Evolutionary conservation across 2,797 vertebrate genomes (phyloP).

Genomic region (Alfaro cultratus): DNA sequence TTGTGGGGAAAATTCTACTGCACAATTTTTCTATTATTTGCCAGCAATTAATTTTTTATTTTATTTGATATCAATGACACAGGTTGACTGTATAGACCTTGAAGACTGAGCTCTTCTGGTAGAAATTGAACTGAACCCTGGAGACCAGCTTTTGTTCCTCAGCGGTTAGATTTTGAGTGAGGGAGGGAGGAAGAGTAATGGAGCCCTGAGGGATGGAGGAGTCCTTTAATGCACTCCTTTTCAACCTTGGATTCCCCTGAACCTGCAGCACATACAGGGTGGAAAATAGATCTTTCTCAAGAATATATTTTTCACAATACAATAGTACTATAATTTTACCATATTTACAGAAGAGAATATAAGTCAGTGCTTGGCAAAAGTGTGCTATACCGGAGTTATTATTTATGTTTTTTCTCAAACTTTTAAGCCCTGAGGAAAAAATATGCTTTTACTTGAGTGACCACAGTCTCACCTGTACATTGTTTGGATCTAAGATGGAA

Average conservation of each 20-base stretch:
- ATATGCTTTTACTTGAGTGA: background rate
- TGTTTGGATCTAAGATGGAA: constrained; percentile 79
- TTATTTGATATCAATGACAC: background rate
- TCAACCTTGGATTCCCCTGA: constrained; percentile 53
- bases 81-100: constrained; percentile 76
- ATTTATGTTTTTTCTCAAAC: background rate
- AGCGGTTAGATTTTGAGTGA: constrained; percentile 78
- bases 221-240: constrained; percentile 19
- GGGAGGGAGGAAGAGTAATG: constrained; percentile 84
- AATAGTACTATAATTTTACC: background rate
- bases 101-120: constrained; percentile 90
- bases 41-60: background rate
- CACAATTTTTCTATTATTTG: background rate
- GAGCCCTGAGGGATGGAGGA: constrained; percentile 79
- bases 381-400: background rate
- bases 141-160: constrained; percentile 80
- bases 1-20: background rate
- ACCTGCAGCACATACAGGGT: constrained; percentile 77
- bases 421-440: background rate
- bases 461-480: constrained; percentile 83
- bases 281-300: constrained; percentile 15
- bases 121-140: constrained; percentile 95
- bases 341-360: background rate
- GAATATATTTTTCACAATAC: background rate
- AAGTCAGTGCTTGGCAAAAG: background rate